A percentile compares a stretch with the other conserved stretches of the same genome.
Conservation (phyloP, 2,888 invertebrate genomes). For the Oconnorella tubifera region DNA sequence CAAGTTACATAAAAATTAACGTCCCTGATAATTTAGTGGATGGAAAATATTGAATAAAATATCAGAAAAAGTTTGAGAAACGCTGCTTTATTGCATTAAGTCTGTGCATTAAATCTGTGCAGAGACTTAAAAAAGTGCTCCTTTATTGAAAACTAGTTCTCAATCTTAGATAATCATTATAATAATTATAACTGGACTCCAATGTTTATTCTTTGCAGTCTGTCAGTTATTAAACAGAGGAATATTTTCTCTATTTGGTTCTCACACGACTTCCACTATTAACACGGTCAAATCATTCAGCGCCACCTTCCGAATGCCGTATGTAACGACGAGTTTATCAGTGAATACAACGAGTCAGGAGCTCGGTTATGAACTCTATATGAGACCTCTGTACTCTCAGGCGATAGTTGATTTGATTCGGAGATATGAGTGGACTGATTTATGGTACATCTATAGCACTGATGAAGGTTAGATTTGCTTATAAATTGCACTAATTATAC, state of each 20-base stretch:
- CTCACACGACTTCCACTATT: slow-evolving; percentile 42
- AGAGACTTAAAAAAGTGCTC: no score
- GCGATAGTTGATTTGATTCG: slow-evolving; percentile 91
- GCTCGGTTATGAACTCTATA: slow-evolving; percentile 55
- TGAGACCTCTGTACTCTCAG: slow-evolving; percentile 92
- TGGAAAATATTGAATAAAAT: no score
- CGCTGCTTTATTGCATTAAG: no score
- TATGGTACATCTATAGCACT: slow-evolving; percentile 85
- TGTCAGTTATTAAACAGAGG: slow-evolving; percentile 44
- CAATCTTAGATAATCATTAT: no score
- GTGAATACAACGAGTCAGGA: slow-evolving; percentile 36
- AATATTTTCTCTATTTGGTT: slow-evolving; percentile 44
- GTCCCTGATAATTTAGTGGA: no score
- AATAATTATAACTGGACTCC: no score
- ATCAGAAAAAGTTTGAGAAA: no score
- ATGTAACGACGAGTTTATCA: slow-evolving; percentile 44
- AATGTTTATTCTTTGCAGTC: no score
- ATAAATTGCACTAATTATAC: no score
- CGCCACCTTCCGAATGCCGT: slow-evolving; percentile 48
- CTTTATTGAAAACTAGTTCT: no score
- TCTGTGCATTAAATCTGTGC: no score
- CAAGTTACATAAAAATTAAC: no score
- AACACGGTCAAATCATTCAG: slow-evolving; percentile 49
- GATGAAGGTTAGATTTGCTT: slow-evolving; percentile 59
- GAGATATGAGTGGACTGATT: slow-evolving; percentile 83